phyloP scores from a whole-genome alignment of 1,140 invertebrate genomes.

The Zophobas morio region DNA sequence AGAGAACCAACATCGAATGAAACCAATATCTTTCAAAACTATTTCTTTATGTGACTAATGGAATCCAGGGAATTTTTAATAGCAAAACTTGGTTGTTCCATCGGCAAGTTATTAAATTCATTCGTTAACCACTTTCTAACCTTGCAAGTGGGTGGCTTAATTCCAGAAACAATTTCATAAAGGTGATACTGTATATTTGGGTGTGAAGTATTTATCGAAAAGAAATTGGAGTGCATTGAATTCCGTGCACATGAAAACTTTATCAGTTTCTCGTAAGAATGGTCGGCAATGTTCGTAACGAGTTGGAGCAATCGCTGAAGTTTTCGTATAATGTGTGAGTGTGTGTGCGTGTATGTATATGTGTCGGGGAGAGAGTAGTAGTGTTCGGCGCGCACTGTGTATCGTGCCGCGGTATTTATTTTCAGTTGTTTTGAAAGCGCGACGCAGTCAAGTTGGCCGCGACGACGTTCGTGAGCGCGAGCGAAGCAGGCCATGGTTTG shows the following conservation, averaged over 20 bases:
- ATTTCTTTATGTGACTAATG: no score
- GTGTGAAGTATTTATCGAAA: not conserved
- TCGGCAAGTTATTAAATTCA: no score
- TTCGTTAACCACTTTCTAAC: no score
- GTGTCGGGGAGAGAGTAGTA: conserved; percentile 27
- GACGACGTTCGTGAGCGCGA: conserved; percentile 41
- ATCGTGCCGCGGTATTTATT: conserved; percentile 22
- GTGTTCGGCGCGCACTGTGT: conserved; percentile 20
- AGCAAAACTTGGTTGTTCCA: no score
- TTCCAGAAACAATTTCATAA: not conserved
- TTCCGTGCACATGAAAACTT: conserved; percentile 13
- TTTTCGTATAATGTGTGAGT: not conserved
- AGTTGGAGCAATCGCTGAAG: conserved; percentile 12
- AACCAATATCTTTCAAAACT: no score
- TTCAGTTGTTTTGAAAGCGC: conserved; percentile 51
- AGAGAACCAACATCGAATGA: no score
- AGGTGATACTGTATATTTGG: not conserved
- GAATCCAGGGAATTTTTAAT: no score
- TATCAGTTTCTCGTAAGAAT: conserved; percentile 22
- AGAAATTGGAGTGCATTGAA: not conserved
- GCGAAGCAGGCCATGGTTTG: conserved; percentile 50
- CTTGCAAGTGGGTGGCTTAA: not conserved
- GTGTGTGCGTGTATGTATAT: not conserved
- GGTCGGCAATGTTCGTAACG: conserved; percentile 34
- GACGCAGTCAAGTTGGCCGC: conserved; percentile 23